A percentile compares a stretch with the other conserved stretches of the same genome.
These are phyloP conservation scores for Hystrix brachyura DNA, from an alignment of 2,113 vertebrate species.

Conservation along the genomic window DNA sequence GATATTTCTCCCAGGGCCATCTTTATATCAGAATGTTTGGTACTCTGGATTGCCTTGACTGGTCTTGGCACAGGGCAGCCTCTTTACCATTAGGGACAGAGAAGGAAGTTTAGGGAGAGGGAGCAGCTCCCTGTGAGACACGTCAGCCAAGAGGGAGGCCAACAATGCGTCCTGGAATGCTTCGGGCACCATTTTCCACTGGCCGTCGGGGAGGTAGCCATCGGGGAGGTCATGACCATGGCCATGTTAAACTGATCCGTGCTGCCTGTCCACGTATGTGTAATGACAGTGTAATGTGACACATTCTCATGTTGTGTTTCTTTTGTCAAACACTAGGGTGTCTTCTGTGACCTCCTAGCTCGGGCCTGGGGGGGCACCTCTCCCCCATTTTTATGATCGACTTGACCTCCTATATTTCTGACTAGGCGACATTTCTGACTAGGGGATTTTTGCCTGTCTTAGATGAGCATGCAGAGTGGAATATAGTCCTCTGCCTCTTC, in stretches of 20 bases:
- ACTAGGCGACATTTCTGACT: no score
- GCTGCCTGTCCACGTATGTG: background rate
- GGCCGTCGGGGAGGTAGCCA: no score
- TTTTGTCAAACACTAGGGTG: background rate
- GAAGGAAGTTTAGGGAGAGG: background rate
- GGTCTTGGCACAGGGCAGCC: background rate
- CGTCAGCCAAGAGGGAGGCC: background rate
- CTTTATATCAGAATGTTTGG: background rate
- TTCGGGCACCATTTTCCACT: background rate
- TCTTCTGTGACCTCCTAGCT: background rate
- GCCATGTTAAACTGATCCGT: background rate
- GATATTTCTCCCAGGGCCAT: background rate
- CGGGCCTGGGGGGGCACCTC: rapidly evolving
- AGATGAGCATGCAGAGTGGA: background rate
- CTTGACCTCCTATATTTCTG: background rate
- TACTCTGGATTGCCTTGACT: background rate
- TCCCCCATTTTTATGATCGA: background rate
- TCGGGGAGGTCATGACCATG: background rate
- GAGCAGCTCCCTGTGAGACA: no score
- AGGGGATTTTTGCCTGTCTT: background rate
- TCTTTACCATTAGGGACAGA: background rate
- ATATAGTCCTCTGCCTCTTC: background rate
- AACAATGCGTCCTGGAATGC: rapidly evolving
- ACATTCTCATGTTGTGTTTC: background rate
- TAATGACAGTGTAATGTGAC: background rate